A percentile compares a stretch with the other conserved stretches of the same genome.
Conservation (phyloP, 1,140 invertebrate species). For the Aporrectodea caliginosa region DNA sequence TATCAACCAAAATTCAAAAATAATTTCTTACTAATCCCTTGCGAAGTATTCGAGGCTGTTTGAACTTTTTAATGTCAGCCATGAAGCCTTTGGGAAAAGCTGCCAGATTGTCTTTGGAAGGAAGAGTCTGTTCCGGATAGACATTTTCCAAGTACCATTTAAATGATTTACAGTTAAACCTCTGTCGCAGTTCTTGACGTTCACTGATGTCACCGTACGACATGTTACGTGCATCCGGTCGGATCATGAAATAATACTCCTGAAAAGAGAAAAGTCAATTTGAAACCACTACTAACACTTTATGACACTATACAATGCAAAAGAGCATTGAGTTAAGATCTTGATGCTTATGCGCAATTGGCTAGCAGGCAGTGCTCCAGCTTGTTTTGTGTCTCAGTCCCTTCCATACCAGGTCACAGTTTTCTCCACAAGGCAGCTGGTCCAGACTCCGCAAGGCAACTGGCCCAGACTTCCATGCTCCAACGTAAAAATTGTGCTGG, state of each 20-base stretch:
- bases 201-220: slow-evolving; percentile 60
- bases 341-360: no score
- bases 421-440: no score
- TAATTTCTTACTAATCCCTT: slow-evolving; percentile 27
- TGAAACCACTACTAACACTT: no score
- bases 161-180: slow-evolving; percentile 82
- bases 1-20: slow-evolving; percentile 41
- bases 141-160: slow-evolving; percentile 89
- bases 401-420: no score
- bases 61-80: slow-evolving; percentile 54
- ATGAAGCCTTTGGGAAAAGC: slow-evolving; percentile 34
- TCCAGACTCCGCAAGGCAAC: no score
- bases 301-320: no score
- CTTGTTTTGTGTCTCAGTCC: no score
- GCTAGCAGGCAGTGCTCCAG: no score
- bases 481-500: no score
- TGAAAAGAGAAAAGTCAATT: no score
- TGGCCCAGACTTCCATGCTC: no score
- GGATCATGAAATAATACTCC: slow-evolving; percentile 73
- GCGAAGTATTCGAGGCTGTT: slow-evolving; percentile 66
- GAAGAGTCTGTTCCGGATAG: slow-evolving; percentile 73
- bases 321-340: no score
- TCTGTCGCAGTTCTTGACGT: slow-evolving; percentile 67
- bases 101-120: slow-evolving; percentile 35
- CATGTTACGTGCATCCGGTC: slow-evolving; percentile 63